A percentile compares a stretch with the other conserved stretches of the same genome.
Conservation (phyloP, 2,113 vertebrate genomes). For the Gorilla gorilla region DNA sequence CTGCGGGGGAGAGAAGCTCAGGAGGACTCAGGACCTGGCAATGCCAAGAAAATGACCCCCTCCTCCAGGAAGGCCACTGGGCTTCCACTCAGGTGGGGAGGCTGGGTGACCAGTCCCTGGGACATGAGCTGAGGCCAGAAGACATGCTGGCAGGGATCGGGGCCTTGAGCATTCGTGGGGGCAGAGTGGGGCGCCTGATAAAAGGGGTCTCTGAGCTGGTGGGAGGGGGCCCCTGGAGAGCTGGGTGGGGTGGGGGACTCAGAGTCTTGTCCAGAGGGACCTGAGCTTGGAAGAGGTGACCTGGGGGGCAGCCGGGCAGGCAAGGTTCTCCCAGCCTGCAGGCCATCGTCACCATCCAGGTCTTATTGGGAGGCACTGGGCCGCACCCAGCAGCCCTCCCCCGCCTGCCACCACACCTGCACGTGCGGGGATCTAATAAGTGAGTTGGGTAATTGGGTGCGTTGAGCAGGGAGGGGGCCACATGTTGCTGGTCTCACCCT, state of each 20-base stretch:
- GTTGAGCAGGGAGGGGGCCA: neutral
- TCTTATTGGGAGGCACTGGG: neutral
- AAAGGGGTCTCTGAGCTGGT: neutral
- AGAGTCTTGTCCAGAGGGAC: neutral
- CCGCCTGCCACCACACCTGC: rapidly evolving
- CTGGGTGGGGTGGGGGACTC: rapidly evolving
- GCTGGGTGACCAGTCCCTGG: neutral
- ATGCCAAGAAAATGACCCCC: neutral
- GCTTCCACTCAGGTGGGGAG: neutral
- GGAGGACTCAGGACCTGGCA: neutral
- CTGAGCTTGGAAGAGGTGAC: neutral
- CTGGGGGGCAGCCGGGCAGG: neutral
- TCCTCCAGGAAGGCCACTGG: neutral
- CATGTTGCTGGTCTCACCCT: neutral
- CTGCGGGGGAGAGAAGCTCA: neutral
- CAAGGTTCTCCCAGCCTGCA: neutral
- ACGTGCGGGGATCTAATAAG: rapidly evolving
- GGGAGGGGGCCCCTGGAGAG: neutral
- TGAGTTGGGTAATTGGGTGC: no score
- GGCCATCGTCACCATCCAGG: neutral
- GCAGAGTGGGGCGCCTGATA: no score
- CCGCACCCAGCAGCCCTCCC: rapidly evolving
- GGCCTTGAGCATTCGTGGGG: neutral
- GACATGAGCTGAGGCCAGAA: neutral
- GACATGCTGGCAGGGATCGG: neutral